Percentiles rank a stretch among this genome's conserved stretches.
These are phyloP conservation scores for Panagrolaimus sp. DNA, from an alignment of 1,140 invertebrate genomes.

Conservation along the genomic window DNA sequence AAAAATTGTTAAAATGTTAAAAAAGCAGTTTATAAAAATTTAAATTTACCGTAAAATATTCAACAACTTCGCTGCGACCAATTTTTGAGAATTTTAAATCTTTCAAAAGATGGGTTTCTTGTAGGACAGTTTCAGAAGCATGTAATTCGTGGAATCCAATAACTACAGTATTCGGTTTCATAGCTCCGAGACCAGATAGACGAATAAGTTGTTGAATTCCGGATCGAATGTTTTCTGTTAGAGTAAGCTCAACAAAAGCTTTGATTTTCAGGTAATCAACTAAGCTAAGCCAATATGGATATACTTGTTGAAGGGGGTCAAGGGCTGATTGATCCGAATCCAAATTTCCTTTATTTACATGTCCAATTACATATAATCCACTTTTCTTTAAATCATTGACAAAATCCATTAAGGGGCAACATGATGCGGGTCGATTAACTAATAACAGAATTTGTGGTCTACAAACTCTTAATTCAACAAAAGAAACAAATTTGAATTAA, in stretches of 20 bases:
- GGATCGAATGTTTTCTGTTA: conserved; percentile 74
- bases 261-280: conserved; percentile 64
- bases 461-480: too few species aligned
- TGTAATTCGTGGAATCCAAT: conserved; percentile 70
- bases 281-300: conserved; percentile 55
- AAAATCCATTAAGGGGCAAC: conserved; percentile 85
- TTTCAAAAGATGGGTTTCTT: conserved; percentile 52
- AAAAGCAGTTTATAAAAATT: too few species aligned
- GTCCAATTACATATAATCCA: conserved; percentile 64
- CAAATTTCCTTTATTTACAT: conserved; percentile 49
- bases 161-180: conserved; percentile 93
- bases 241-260: conserved; percentile 89
- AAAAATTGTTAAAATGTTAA: too few species aligned
- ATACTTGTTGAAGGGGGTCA: conserved; percentile 56
- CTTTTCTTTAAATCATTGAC: conserved; percentile 98
- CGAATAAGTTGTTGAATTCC: conserved; percentile 85
- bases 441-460: conserved; percentile 89
- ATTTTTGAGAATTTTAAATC: conserved; percentile 58
- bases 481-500: too few species aligned
- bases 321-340: conserved; percentile 23
- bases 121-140: conserved; percentile 38
- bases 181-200: conserved; percentile 87
- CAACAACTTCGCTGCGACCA: conserved; percentile 65
- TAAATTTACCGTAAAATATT: conserved; percentile 57
- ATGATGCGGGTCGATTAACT: conserved; percentile 80